phyloP scores from a whole-genome alignment of 1,140 invertebrate genomes.

The Drosophila sp. region DNA sequence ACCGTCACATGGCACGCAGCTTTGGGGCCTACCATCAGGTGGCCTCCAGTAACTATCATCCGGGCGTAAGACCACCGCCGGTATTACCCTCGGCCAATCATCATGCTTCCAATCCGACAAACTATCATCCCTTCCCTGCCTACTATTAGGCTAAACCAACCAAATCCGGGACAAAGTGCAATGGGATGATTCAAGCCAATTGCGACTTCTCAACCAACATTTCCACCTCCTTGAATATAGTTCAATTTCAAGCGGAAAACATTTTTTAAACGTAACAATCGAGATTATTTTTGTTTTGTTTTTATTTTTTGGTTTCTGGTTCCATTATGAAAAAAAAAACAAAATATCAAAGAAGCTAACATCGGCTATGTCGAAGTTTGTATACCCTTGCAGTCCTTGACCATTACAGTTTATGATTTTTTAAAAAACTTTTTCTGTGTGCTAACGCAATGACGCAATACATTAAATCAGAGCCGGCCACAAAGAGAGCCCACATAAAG shows the following conservation, averaged over 20 bases:
- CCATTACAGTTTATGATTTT: too few species aligned
- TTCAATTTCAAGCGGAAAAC: slow-evolving; percentile 11
- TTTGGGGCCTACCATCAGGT: slow-evolving; percentile 83
- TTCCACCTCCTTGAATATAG: background rate
- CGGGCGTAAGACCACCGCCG: slow-evolving; percentile 78
- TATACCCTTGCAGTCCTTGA: too few species aligned
- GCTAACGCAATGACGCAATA: too few species aligned
- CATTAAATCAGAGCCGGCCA: too few species aligned
- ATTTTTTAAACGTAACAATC: slow-evolving; percentile 8
- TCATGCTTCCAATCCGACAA: slow-evolving; percentile 82
- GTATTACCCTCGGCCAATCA: slow-evolving; percentile 80
- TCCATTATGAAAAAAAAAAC: background rate
- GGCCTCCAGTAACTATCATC: slow-evolving; percentile 80
- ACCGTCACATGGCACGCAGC: slow-evolving; percentile 81
- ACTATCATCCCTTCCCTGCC: slow-evolving; percentile 82
- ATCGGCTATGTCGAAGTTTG: too few species aligned
- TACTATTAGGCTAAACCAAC: slow-evolving; percentile 65
- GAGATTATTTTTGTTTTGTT: background rate
- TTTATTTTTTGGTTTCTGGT: slow-evolving; percentile 1
- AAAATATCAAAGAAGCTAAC: background rate
- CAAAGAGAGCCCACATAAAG: too few species aligned
- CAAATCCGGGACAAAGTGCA: slow-evolving; percentile 51
- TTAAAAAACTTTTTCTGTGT: too few species aligned
- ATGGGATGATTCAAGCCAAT: slow-evolving; percentile 15
- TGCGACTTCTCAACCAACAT: background rate